Percentiles rank a stretch among this genome's conserved stretches.
Evolutionary conservation across 1,140 invertebrate genomes (phyloP).

Genomic region (Megalopta genalis): DNA sequence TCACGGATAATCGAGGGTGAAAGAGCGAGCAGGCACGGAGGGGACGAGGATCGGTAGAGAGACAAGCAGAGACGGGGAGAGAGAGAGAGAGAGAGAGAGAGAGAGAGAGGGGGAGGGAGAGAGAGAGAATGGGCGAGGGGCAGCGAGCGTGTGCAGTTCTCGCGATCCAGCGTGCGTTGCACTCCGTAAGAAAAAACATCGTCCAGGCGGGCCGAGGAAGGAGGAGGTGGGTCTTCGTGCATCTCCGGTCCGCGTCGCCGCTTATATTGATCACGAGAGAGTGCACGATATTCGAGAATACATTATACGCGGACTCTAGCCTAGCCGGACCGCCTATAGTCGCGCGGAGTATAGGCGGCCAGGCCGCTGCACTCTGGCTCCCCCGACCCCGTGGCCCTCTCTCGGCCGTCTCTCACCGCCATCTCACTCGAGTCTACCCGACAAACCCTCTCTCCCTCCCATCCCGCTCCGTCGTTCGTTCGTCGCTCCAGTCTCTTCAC

Average conservation of each 20-base stretch:
- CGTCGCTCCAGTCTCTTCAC: too few relatives aligned
- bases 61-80: neutral
- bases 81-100: neutral
- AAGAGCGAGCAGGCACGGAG: slow-evolving; percentile 27
- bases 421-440: slow-evolving; percentile 15
- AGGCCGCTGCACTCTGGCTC: slow-evolving; percentile 60
- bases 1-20: slow-evolving; percentile 55
- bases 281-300: slow-evolving; percentile 72
- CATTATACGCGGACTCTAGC: slow-evolving; percentile 64
- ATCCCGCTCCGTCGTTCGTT: too few relatives aligned
- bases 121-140: neutral
- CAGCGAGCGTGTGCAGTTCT: slow-evolving; percentile 50
- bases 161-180: slow-evolving; percentile 64
- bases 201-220: slow-evolving; percentile 41
- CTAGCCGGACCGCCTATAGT: slow-evolving; percentile 64
- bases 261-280: slow-evolving; percentile 76
- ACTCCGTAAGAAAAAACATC: slow-evolving; percentile 62
- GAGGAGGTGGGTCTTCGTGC: slow-evolving; percentile 69
- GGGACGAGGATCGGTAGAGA: slow-evolving; percentile 7
- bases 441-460: neutral
- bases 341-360: slow-evolving; percentile 57
- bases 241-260: slow-evolving; percentile 70
- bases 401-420: neutral
- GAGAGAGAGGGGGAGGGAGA: neutral
- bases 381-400: neutral